Evolutionary conservation across 2,888 invertebrate species (phyloP), one percentile per base, ranked within the genome.

Genomic region (Drosophila helvetica): DNA sequence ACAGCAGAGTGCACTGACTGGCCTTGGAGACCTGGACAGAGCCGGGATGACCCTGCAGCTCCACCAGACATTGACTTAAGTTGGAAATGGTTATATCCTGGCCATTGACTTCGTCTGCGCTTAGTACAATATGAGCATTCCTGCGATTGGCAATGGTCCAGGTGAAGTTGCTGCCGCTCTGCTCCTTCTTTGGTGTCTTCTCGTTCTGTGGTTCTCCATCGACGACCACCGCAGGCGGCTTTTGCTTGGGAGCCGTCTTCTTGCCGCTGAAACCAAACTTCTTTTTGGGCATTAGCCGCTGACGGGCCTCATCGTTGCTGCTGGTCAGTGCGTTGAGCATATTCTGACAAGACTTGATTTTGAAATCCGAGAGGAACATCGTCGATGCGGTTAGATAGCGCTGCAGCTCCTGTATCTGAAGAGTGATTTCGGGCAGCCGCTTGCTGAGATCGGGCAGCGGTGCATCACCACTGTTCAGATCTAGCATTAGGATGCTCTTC

Each of bases 261-360:
- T 95, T 95, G 84, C 94, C 95, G 78, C 95, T 96, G 86, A 97
- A 98, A 1, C 96, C 96, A 93, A 97, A 98, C 90, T 96, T 97
- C 90, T 96, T 97, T 84, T 96, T 96, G 1, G 97, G 97, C 61
- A 96, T 91, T 77, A 96, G 93, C 64, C 93, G 93, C 22, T 95
- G 94, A 90, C 97, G 96, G 33, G 95, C 92, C 74, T 95, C 95
- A 57, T 95, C 94, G 48, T 95, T 94, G 90, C 94, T 94, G n/a
- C 93, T 93, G 83, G 95, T 95, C 45, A 97, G 90, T 63, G 95
- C 94, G 88, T 96, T 95, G 3, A 96, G 93, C 22, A 93, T 93
- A 79, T 95, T 95, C 86, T 96, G 95, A 86, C 95, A 96, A 86
- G 95, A 95, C 89, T 96, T 94, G 90, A 97, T 94, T 83, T 96